Base-by-base conservation (phyloP, 2,888 invertebrate genomes). In the Thereva unica region DNA sequence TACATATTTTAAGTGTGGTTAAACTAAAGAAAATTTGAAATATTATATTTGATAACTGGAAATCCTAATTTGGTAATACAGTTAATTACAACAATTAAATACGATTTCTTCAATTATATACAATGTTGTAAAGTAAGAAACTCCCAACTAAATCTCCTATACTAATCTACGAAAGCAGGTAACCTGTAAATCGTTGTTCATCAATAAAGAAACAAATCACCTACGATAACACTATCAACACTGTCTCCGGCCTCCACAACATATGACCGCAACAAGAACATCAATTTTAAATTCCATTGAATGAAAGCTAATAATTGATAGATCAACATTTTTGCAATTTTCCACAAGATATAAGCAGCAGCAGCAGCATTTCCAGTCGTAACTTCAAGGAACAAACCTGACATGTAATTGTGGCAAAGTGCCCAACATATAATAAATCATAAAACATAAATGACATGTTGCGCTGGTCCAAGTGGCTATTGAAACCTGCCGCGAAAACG, bases 371-470 rank as follows among this genome's bases (percentile, higher is more conserved):
- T 64, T 44, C 45, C 12, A 12, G 35, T 45, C 7, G 53, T 12
- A 54, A 45, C 61, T 50, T 61, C 61, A 61, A 50, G 50, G 50
- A 59, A 40, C 45, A 34, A 54, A 54, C 23, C 54, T 64, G 55
- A 56, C 55, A 55, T 64, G 42, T 65, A 65, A 65, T 65, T 65
- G 65, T 65, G 65, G 65, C 56, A 65, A 65, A 65, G 50, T 65
- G 56, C 55, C 50, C 65, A 55, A 65, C 65, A 65, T 65, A 65
- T 55, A 55, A 65, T 65, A 65, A 65, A 65, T 65, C 65, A 65
- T 65, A 65, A 65, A 65, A 56, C 54, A 65, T 65, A 65, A 56
- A 65, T 65, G 65, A 65, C 65, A 65, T 65, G 65, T 65, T 56
- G 37, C 10, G 61, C n/a, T 7, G 50, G 41, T 61, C 34, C 61